phyloP scores from a whole-genome alignment of 2,797 vertebrate genomes.

The Anniella stebbinsi region DNA sequence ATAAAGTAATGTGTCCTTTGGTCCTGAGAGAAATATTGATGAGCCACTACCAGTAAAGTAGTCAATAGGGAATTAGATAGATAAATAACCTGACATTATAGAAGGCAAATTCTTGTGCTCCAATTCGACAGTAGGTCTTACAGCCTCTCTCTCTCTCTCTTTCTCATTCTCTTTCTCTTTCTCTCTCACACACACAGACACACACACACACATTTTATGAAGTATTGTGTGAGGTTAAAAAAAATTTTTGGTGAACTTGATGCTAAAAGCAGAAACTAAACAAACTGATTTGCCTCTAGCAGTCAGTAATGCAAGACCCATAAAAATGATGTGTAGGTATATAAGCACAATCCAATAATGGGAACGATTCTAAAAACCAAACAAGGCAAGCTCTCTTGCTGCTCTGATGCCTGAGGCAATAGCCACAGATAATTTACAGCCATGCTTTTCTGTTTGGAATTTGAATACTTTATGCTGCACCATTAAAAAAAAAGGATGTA shows the following conservation, averaged over 20 bases:
- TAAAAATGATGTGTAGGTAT: conserved; percentile 38
- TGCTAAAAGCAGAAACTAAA: conserved; percentile 8
- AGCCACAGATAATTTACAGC: conserved; percentile 20
- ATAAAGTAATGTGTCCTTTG: too few species aligned
- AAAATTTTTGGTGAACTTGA: not conserved
- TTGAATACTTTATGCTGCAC: conserved; percentile 17
- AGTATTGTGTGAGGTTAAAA: not conserved
- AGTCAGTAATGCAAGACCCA: not conserved
- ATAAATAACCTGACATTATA: not conserved
- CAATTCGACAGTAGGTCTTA: not conserved
- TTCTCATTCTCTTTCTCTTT: not conserved
- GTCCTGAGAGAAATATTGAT: too few species aligned
- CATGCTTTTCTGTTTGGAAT: not conserved
- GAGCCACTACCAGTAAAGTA: too few species aligned
- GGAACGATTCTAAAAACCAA: conserved; percentile 7
- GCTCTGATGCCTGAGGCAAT: conserved; percentile 18
- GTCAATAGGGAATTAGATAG: too few species aligned
- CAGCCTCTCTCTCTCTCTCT: not conserved
- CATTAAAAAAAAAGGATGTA: conserved; percentile 3
- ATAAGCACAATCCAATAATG: conserved; percentile 15
- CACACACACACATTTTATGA: not conserved
- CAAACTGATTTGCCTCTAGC: not conserved
- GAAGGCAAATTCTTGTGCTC: not conserved
- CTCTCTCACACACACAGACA: not conserved
- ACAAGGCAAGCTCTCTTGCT: conserved; percentile 5